Conservation (phyloP, 2,888 invertebrate genomes). For the Apodemia zela region DNA sequence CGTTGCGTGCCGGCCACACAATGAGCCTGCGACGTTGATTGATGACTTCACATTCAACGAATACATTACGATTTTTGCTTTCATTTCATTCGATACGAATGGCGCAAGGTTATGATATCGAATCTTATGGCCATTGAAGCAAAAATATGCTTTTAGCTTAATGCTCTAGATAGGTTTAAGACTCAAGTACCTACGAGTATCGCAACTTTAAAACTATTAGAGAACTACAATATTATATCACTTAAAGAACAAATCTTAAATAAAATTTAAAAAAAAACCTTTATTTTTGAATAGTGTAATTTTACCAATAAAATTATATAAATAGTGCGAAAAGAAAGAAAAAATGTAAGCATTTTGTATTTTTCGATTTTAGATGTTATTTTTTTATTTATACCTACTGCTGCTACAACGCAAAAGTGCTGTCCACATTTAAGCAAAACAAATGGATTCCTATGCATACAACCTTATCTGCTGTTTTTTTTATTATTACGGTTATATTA, state of each 20-base stretch:
- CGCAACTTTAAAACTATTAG: neutral
- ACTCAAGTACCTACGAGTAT: conserved; percentile 5
- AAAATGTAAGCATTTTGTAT: too few relatives aligned
- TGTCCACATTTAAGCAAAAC: too few relatives aligned
- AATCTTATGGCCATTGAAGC: conserved; percentile 40
- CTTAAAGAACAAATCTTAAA: neutral
- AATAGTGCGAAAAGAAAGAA: too few relatives aligned
- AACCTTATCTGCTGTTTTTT: too few relatives aligned
- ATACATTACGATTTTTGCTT: conserved; percentile 80
- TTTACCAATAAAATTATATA: too few relatives aligned
- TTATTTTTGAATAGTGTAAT: too few relatives aligned
- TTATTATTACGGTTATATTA: too few relatives aligned
- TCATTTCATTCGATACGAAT: conserved; percentile 73
- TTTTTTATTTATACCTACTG: too few relatives aligned
- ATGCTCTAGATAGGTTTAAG: conserved; percentile 26
- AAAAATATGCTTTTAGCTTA: conserved; percentile 29
- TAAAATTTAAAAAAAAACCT: too few relatives aligned
- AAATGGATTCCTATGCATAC: too few relatives aligned
- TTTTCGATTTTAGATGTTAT: too few relatives aligned
- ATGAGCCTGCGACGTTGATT: conserved; percentile 75
- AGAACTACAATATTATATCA: neutral
- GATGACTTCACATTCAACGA: conserved; percentile 74
- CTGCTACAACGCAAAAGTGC: too few relatives aligned
- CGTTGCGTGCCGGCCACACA: conserved; percentile 77
- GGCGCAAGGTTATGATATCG: conserved; percentile 78